Evolutionary conservation across 2,888 invertebrate species (phyloP), one percentile per base, ranked within the genome.

Genomic region (Coenonympha arcania): DNA sequence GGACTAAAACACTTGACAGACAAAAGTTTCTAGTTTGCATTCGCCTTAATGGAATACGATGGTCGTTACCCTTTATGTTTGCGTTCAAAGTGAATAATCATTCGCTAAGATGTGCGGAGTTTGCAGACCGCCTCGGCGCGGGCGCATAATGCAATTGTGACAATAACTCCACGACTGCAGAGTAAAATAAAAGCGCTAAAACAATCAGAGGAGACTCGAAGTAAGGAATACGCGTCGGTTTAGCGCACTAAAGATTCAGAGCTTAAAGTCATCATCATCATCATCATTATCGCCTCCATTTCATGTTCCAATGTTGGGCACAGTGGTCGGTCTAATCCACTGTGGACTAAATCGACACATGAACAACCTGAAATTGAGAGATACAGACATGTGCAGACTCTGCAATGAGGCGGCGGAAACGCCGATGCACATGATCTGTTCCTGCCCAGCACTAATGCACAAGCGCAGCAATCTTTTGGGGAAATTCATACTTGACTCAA

Each of bases 101-200:
- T 45, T 47, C 45, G 46, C 39, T 55, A 41, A 55, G 39, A 57
- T 53, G 30, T 41, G 11, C 20, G 20, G 37, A 52, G 48, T 24
- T 42, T 41, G 18, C 46, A 42, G 30, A 30, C 19, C 31, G 62
- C 59, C 59, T 61, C 58, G 61, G 65, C 63, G 65, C 65, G 72
- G 61, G 65, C 63, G 65, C 65, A 72, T 69, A 71, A 55, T 49
- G 28, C 70, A 66, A 78, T 75, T 74, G 73, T 74, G 73, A 80
- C 80, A 78, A 78, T 77, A 72, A 73, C 76, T 72, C 73, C 71
- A 76, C 76, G 75, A 73, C 77, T 79, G 76, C 78, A 71, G 76
- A 80, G 79, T 79, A 81, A 79, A 54, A 47, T 28, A 47, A 46
- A 51, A 47, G 36, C 46, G 18, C 15, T 33, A 34, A 41, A 49